phyloP scores from a whole-genome alignment of 1,140 invertebrate species.

The Drosophila truncata region DNA sequence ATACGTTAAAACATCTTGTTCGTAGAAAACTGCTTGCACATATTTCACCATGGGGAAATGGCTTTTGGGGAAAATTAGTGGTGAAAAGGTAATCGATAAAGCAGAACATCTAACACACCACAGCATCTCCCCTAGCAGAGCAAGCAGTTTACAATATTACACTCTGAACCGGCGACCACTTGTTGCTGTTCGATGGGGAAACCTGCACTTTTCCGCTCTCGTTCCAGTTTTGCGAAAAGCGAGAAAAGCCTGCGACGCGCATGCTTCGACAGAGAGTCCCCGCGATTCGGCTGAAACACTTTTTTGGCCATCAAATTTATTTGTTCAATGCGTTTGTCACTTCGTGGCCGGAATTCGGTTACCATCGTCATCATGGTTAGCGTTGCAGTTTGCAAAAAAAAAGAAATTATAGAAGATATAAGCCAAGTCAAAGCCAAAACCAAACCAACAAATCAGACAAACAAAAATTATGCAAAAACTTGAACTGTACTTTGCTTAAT shows the following conservation, averaged over 20 bases:
- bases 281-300: conserved; percentile 29
- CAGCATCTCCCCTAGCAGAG: conserved; percentile 9
- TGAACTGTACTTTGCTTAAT: neutral
- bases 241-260: neutral
- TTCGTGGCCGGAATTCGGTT: conserved; percentile 58
- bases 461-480: conserved; percentile 35
- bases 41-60: neutral
- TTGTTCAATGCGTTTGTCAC: conserved; percentile 58
- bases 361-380: conserved; percentile 40
- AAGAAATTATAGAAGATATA: conserved; percentile 12
- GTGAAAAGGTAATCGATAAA: conserved; percentile 10
- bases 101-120: conserved; percentile 8
- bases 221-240: conserved; percentile 12
- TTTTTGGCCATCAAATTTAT: conserved; percentile 61
- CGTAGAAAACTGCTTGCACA: conserved; percentile 3
- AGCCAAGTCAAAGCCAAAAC: conserved; percentile 39
- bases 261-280: conserved; percentile 30
- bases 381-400: conserved; percentile 22
- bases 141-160: conserved; percentile 15
- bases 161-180: conserved; percentile 56
- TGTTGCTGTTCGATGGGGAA: conserved; percentile 52
- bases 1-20: neutral
- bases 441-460: conserved; percentile 31
- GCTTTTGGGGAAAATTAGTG: neutral
- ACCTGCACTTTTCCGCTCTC: conserved; percentile 21